Evolutionary conservation across 2,888 invertebrate genomes (phyloP), one percentile per base, ranked within the genome.

Genomic region (Therioaphis trifolii): DNA sequence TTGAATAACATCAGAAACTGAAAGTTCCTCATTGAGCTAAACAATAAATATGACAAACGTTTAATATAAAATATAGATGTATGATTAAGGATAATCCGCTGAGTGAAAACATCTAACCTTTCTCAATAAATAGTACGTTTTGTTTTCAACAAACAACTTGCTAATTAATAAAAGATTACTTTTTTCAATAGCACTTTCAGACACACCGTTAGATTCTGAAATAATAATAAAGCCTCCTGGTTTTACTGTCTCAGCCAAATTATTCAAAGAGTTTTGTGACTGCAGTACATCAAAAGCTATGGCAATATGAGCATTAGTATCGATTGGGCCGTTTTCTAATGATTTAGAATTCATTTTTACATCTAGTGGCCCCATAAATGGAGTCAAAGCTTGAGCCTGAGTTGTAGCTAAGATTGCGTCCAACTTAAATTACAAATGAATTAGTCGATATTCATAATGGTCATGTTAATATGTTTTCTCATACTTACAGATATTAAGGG

Each of bases 51-150:
- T 35, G 7, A 35, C 3, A 78, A 21, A 52, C 15, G 68, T 15
- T 55, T 55, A 11, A 21, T n/a, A 21, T 14, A 4, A 46, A 14
- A 2, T 14, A 55, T 7, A n/a, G n/a, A 9, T 46, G 4, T 52
- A 52, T 4, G 15, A 15, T 4, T 18, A 15, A 52, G 2, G 15
- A 2, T 15, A 52, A 18, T 15, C 4, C 1, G 4, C 2, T 7
- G 2, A n/a, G 55, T n/a, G 0, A 55, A 55, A 21, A 18, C n/a
- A 18, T 2, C 85, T 86, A 43, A 87, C 87, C 87, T 91, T 92
- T 66, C 94, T 92, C 84, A 95, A 89, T 86, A 97, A 89, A 79
- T 94, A 88, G 86, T 93, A 92, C 75, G 91, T 90, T 87, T 92
- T 92, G 84, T 90, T 91, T 52, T 92, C 91, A 82, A 93, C 92